A percentile compares a stretch with the other conserved stretches of the same genome.
These are phyloP conservation scores for Noctua comes DNA, from an alignment of 2,888 invertebrate species.

Conservation along the genomic window DNA sequence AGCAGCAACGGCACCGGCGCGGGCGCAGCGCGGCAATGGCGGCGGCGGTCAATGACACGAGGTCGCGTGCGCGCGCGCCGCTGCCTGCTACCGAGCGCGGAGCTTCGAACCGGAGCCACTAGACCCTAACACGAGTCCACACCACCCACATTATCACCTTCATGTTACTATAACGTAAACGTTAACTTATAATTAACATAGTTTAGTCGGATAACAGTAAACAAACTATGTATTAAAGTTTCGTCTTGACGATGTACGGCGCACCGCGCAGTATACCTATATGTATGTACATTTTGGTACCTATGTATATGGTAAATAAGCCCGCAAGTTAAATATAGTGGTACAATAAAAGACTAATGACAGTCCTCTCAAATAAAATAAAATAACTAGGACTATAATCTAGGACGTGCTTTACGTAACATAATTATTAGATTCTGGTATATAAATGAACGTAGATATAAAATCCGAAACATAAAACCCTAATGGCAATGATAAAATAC, in stretches of 20 bases:
- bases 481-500: constrained; percentile 19
- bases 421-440: constrained; percentile 43
- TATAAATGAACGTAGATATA: constrained; percentile 35
- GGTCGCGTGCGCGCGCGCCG: constrained; percentile 83
- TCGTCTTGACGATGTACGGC: not conserved
- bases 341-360: constrained; percentile 20
- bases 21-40: constrained; percentile 67
- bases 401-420: constrained; percentile 15
- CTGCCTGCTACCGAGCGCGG: constrained; percentile 67
- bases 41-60: constrained; percentile 85
- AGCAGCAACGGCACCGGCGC: constrained; percentile 75
- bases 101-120: constrained; percentile 62
- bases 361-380: constrained; percentile 32
- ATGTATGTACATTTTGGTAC: not conserved
- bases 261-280: not conserved
- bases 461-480: constrained; percentile 27
- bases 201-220: constrained; percentile 40
- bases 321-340: constrained; percentile 17
- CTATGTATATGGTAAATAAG: constrained; percentile 9
- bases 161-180: constrained; percentile 56
- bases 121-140: constrained; percentile 61
- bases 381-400: constrained; percentile 27
- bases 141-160: constrained; percentile 62
- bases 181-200: constrained; percentile 61
- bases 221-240: constrained; percentile 39